These are phyloP conservation scores for Cotesia congregata DNA, from an alignment of 2,888 invertebrate species.

Conservation along the genomic window DNA sequence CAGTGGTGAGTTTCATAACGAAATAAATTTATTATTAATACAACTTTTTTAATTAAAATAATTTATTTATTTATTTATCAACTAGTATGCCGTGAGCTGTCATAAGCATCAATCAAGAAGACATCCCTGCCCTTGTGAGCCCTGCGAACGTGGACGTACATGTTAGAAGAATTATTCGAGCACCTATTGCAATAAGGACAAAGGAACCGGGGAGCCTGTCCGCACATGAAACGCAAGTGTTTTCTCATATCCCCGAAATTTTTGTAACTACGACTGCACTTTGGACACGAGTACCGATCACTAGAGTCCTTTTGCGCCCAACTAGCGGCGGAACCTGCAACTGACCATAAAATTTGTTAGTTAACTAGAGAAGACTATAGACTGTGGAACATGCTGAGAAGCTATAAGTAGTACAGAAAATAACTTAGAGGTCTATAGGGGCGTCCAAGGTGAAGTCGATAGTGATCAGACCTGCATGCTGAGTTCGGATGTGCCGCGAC, in stretches of 20 bases:
- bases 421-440: constrained; percentile 9
- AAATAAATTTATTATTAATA: too few species aligned
- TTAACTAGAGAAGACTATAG: too few species aligned
- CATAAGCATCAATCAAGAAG: constrained; percentile 57
- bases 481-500: constrained; percentile 33
- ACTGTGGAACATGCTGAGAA: not conserved
- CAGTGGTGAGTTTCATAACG: too few species aligned
- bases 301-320: not conserved
- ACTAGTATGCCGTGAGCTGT: not conserved
- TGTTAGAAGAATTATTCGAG: constrained; percentile 64
- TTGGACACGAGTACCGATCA: constrained; percentile 44
- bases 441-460: not conserved
- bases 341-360: too few species aligned
- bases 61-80: not conserved
- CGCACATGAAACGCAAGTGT: constrained; percentile 69
- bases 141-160: constrained; percentile 62
- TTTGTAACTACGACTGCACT: constrained; percentile 61
- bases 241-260: constrained; percentile 62
- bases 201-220: constrained; percentile 67
- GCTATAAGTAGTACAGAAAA: constrained; percentile 21
- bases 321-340: too few species aligned
- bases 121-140: constrained; percentile 58
- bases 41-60: too few species aligned
- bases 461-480: constrained; percentile 10
- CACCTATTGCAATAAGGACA: constrained; percentile 67